Conservation (phyloP, 2,888 invertebrate species). For the Oeneis ivallda region DNA sequence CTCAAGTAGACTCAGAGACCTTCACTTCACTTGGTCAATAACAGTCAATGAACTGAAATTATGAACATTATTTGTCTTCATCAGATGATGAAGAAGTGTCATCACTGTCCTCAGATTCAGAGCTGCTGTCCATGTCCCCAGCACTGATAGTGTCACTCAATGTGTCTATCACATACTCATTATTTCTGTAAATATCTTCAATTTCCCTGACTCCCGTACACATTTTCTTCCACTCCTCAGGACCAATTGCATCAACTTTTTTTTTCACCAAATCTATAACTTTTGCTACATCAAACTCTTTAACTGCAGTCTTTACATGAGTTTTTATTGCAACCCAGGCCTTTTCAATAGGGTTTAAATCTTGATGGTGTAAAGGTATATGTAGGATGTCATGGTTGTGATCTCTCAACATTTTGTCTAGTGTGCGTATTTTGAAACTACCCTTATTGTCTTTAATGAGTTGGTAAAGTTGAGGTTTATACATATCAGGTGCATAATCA, state of each 20-base stretch:
- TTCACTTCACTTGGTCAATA: too few relatives aligned
- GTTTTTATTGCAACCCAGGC: neutral
- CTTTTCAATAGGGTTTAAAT: neutral
- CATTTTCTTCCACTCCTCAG: conserved; percentile 1
- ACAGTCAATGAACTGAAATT: neutral
- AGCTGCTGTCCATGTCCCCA: conserved; percentile 2
- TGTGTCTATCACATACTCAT: neutral
- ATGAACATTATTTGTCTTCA: neutral
- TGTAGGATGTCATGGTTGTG: neutral
- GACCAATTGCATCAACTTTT: neutral
- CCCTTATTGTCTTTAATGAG: neutral
- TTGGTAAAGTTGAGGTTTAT: conserved; percentile 1
- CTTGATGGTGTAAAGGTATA: neutral
- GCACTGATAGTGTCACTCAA: neutral
- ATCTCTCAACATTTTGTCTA: conserved; percentile 3
- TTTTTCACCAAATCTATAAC: conserved; percentile 1
- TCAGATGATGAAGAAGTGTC: neutral
- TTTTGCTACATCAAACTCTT: neutral
- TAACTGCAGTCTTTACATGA: neutral
- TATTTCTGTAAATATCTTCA: conserved; percentile 2
- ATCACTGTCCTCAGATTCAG: conserved; percentile 5
- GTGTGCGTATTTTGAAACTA: neutral
- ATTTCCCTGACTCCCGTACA: neutral
- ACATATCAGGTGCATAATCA: neutral
- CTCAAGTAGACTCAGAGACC: too few relatives aligned